Evolutionary conservation across 2,797 vertebrate genomes (phyloP).

Genomic region (Anguilla anguilla): DNA sequence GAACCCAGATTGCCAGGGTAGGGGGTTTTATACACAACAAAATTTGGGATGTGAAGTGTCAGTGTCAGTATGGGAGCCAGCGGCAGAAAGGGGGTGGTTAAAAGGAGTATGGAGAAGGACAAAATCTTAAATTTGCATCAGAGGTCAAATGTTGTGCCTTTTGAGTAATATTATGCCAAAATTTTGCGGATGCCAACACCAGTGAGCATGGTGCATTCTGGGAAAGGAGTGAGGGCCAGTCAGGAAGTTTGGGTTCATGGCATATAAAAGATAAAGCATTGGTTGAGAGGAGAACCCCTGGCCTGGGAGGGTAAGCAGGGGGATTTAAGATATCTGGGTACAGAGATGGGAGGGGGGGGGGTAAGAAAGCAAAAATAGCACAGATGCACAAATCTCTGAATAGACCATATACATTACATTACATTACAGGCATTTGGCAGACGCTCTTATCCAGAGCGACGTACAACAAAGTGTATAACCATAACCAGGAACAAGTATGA

Average conservation of each 20-base stretch:
- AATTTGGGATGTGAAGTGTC: not conserved
- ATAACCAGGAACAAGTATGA: no score
- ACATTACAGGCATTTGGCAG: no score
- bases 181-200: no score
- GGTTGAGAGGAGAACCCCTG: not conserved
- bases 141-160: not conserved
- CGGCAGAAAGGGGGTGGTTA: not conserved
- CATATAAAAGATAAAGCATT: not conserved
- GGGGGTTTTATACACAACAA: not conserved
- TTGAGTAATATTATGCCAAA: not conserved
- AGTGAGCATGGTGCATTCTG: not conserved
- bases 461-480: no score
- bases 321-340: not conserved
- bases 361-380: not conserved
- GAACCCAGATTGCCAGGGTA: not conserved
- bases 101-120: not conserved
- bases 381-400: not conserved
- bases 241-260: not conserved
- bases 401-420: no score
- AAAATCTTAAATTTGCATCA: not conserved
- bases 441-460: no score
- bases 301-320: not conserved
- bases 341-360: not conserved
- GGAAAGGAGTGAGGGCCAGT: not conserved
- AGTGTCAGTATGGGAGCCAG: not conserved